Evolutionary conservation across 2,113 vertebrate genomes (phyloP).

Genomic region (Amia ocellicauda): DNA sequence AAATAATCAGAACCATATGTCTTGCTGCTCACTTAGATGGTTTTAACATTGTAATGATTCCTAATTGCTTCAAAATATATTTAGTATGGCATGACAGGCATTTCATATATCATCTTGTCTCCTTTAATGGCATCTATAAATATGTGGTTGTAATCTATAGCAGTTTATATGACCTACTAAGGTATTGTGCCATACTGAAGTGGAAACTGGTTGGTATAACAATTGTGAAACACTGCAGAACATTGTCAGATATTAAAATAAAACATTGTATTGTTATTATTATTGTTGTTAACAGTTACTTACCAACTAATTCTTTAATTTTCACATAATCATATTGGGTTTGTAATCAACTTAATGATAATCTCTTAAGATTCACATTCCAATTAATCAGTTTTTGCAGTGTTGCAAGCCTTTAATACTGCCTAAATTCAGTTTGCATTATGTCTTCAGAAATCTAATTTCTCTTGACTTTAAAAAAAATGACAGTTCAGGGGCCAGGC

Average conservation of each 20-base stretch:
- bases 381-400: no score
- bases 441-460: no score
- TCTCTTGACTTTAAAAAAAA: no score
- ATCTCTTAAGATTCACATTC: no score
- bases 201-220: neutral
- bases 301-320: no score
- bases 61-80: slow-evolving; percentile 62
- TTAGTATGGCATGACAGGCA: slow-evolving; percentile 54
- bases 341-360: no score
- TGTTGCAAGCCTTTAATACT: no score
- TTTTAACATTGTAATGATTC: slow-evolving; percentile 56
- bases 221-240: neutral
- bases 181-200: slow-evolving; percentile 42
- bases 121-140: slow-evolving; percentile 59
- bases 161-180: slow-evolving; percentile 31
- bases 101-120: slow-evolving; percentile 46
- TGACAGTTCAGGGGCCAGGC: no score
- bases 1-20: slow-evolving; percentile 62
- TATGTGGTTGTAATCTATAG: slow-evolving; percentile 42
- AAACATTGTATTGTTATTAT: neutral
- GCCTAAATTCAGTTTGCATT: no score
- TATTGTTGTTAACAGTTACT: no score
- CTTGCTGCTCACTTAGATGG: slow-evolving; percentile 32
- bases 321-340: no score
- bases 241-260: neutral